These are phyloP conservation scores for Acrossocheilus wenchowensis DNA, from an alignment of 2,797 vertebrate genomes.

Conservation along the genomic window DNA sequence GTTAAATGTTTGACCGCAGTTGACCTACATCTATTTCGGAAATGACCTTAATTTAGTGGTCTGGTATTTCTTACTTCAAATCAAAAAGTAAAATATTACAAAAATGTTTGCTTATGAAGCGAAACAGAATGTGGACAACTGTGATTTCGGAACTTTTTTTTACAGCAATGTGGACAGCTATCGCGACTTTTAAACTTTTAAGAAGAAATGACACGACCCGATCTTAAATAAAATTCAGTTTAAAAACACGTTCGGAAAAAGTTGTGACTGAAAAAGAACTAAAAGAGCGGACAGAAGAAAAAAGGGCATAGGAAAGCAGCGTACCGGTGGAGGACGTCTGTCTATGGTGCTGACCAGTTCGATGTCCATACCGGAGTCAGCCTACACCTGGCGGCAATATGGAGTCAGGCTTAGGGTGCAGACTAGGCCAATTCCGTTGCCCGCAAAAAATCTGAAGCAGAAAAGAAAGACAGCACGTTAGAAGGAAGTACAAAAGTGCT, in stretches of 20 bases:
- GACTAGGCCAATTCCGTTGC: conserved; percentile 73
- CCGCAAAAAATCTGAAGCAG: conserved; percentile 68
- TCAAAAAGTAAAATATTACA: neutral
- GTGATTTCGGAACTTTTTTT: conserved; percentile 5
- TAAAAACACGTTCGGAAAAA: conserved; percentile 8
- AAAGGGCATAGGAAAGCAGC: conserved; percentile 65
- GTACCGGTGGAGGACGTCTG: conserved; percentile 72
- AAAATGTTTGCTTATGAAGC: neutral
- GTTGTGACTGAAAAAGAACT: conserved; percentile 23
- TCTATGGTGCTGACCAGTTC: conserved; percentile 57
- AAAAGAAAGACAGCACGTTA: conserved; percentile 66
- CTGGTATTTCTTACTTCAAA: neutral
- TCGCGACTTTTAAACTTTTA: conserved; percentile 3
- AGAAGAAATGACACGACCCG: neutral
- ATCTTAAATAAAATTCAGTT: neutral
- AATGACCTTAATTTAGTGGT: neutral
- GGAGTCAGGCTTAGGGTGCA: conserved; percentile 73
- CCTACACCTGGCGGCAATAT: conserved; percentile 73
- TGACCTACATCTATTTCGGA: conserved; percentile 16
- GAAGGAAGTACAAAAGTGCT: conserved; percentile 63
- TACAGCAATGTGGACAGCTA: neutral
- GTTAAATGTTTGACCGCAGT: neutral
- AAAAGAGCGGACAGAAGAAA: conserved; percentile 37
- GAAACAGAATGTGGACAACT: neutral
- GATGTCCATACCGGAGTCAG: conserved; percentile 64